phyloP scores from a whole-genome alignment of 64 coral and sea anemone species.

The Pocillopora damicornis region DNA sequence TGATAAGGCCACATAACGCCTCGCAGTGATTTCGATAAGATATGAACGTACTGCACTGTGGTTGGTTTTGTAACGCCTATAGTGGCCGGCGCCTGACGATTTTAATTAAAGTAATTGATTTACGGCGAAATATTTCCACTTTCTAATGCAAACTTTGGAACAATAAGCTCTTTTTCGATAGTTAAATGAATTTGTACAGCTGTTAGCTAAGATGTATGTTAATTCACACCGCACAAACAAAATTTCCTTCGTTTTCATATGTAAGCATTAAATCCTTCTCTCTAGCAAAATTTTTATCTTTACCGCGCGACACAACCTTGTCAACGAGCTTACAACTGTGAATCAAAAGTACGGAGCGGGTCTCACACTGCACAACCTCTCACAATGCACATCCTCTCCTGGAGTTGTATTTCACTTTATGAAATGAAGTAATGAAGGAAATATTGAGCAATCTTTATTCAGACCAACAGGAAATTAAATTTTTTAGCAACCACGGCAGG shows the following conservation, averaged over 20 bases:
- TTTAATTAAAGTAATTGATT: slow-evolving; percentile 10
- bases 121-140: not conserved
- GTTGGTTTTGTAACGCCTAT: not conserved
- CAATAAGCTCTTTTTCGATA: not conserved
- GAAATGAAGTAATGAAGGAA: not conserved
- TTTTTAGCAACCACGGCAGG: not conserved
- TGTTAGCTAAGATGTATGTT: not conserved
- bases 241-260: not conserved
- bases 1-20: not conserved
- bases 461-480: slow-evolving; percentile 19
- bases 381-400: not conserved
- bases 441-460: not conserved
- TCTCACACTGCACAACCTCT: not conserved
- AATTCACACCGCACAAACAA: not conserved
- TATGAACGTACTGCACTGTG: not conserved
- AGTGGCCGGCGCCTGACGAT: no score
- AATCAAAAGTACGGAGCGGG: no score
- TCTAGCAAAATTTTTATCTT: not conserved
- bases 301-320: no score
- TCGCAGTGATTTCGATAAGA: not conserved
- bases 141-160: slow-evolving; percentile 8
- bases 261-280: not conserved
- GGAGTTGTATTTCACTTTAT: not conserved
- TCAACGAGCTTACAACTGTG: no score
- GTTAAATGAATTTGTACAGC: not conserved